These are phyloP conservation scores for Chiloscyllium punctatum DNA, from an alignment of 2,797 vertebrate genomes.

Conservation along the genomic window DNA sequence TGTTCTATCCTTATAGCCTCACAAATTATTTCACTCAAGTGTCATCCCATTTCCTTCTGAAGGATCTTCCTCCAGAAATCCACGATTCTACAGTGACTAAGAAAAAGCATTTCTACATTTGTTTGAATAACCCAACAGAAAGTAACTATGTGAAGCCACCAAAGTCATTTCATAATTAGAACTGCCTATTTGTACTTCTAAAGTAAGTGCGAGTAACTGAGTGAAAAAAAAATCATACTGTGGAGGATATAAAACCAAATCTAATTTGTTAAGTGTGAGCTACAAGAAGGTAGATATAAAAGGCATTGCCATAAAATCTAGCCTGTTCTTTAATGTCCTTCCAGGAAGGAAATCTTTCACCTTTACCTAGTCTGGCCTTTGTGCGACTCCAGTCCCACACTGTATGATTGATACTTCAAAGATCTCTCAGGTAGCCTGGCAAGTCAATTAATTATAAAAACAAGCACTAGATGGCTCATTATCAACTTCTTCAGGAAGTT, in stretches of 20 bases:
- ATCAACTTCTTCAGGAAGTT: background rate
- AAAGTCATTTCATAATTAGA: background rate
- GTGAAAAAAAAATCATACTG: background rate
- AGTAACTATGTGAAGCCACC: background rate
- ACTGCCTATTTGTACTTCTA: too few relatives aligned
- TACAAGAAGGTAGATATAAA: background rate
- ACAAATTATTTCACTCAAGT: too few relatives aligned
- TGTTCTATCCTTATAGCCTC: too few relatives aligned
- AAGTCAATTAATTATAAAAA: background rate
- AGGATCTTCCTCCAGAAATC: background rate
- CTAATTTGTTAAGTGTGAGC: background rate
- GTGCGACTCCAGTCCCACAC: background rate
- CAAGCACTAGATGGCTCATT: background rate
- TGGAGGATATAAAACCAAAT: background rate
- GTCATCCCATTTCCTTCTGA: background rate
- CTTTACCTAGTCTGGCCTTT: background rate
- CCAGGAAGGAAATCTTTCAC: background rate
- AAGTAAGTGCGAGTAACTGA: background rate
- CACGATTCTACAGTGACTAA: background rate
- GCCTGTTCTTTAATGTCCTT: background rate
- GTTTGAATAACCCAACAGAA: background rate
- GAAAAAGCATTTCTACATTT: background rate
- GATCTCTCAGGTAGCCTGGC: background rate
- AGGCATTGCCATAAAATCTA: background rate
- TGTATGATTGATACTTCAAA: too few relatives aligned